phyloP scores from a whole-genome alignment of 2,888 invertebrate species.

The Cancer borealis region DNA sequence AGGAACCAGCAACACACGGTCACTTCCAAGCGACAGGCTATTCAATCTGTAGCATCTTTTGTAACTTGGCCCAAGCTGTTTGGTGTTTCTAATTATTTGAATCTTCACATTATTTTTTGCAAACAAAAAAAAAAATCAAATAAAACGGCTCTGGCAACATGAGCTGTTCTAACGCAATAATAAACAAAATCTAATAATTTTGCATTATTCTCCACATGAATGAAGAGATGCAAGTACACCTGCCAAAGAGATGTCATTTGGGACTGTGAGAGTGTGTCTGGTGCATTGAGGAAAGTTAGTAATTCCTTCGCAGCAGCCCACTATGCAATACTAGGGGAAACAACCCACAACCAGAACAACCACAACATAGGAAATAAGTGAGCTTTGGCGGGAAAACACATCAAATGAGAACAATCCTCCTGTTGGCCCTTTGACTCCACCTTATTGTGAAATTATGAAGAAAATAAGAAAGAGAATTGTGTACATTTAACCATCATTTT shows the following conservation, averaged over 20 bases:
- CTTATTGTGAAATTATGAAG: background rate
- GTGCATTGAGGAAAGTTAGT: background rate
- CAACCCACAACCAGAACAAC: conserved; percentile 27
- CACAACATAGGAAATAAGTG: background rate
- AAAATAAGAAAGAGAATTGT: background rate
- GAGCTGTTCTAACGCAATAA: background rate
- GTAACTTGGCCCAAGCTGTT: background rate
- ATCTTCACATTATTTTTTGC: background rate
- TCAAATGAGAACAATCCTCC: conserved; percentile 5
- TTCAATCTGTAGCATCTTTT: background rate
- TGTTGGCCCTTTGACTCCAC: conserved; percentile 42
- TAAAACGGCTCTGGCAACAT: background rate
- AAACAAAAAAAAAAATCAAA: background rate
- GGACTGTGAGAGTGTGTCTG: conserved; percentile 1
- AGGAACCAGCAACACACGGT: conserved; percentile 14
- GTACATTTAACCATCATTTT: background rate
- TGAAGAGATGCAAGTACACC: background rate
- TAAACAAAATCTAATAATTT: background rate
- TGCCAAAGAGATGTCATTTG: background rate
- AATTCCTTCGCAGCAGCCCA: conserved; percentile 26
- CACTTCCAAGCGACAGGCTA: background rate
- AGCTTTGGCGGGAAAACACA: conserved; percentile 12
- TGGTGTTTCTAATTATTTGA: background rate
- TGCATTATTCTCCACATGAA: background rate
- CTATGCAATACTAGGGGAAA: conserved; percentile 24